phyloP scores from a whole-genome alignment of 2,888 invertebrate species.

The Tinea pellionella region DNA sequence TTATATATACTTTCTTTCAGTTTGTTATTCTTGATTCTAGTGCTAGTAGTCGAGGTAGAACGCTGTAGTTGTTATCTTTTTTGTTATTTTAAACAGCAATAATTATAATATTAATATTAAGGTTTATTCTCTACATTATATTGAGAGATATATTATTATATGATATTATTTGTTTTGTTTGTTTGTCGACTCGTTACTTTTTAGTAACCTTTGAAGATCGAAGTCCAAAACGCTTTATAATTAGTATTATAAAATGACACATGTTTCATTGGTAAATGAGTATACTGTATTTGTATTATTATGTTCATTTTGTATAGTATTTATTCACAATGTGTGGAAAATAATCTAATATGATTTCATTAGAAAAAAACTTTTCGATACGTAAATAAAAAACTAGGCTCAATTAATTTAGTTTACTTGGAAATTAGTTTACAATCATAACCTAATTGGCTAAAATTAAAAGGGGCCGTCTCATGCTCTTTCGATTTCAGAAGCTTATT shows the following conservation, averaged over 20 bases:
- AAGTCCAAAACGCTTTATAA: slow-evolving; percentile 65
- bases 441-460: no score
- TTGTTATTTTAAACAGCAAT: background rate
- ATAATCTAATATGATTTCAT: no score
- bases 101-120: background rate
- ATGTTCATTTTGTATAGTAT: background rate
- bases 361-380: no score
- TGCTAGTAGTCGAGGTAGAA: slow-evolving; percentile 27
- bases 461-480: no score
- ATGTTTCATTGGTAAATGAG: slow-evolving; percentile 40
- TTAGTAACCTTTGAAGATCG: background rate
- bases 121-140: background rate
- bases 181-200: slow-evolving; percentile 7
- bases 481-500: no score
- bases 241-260: slow-evolving; percentile 43
- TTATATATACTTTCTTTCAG: slow-evolving; percentile 63
- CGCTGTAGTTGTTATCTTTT: slow-evolving; percentile 1
- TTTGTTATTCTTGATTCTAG: slow-evolving; percentile 57
- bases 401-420: no score
- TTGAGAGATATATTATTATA: background rate
- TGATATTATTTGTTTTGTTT: background rate
- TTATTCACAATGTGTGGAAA: background rate
- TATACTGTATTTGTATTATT: background rate
- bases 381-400: no score
- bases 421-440: no score